A percentile compares a stretch with the other conserved stretches of the same genome.
These are phyloP conservation scores for Carettochelys insculpta DNA, from an alignment of 2,113 vertebrate species.

Conservation along the genomic window DNA sequence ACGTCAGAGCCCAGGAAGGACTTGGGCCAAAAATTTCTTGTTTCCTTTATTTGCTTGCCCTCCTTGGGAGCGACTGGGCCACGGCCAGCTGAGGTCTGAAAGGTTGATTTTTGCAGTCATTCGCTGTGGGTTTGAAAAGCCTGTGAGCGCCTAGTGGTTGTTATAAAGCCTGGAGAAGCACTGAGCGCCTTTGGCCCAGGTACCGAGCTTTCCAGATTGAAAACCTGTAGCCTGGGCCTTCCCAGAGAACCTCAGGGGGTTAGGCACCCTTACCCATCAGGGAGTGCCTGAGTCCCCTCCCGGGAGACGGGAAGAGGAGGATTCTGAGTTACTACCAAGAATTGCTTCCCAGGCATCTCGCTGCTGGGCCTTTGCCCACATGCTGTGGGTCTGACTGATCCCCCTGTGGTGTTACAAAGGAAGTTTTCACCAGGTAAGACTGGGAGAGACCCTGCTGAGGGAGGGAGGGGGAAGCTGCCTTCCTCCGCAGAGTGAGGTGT, in stretches of 20 bases:
- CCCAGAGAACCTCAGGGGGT: background rate
- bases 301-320: too few species aligned
- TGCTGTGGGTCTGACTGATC: too few species aligned
- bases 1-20: background rate
- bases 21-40: background rate
- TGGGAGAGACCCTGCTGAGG: too few species aligned
- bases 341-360: too few species aligned
- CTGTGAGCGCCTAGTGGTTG: background rate
- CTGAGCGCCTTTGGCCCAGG: background rate
- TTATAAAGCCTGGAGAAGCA: background rate
- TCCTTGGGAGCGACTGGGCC: background rate
- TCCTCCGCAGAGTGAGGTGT: too few species aligned
- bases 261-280: too few species aligned
- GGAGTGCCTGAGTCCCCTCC: too few species aligned
- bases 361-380: too few species aligned
- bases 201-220: background rate
- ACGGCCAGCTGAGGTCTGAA: accelerated
- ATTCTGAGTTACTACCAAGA: too few species aligned
- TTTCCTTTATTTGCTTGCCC: background rate
- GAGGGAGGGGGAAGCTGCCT: too few species aligned
- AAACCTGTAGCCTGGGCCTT: background rate
- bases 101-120: background rate
- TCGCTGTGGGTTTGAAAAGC: background rate
- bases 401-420: too few species aligned
- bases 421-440: too few species aligned